Percentiles rank a stretch among this genome's conserved stretches.
Conservation (phyloP, 2,113 vertebrate species). For the Semnornis frantzii region DNA sequence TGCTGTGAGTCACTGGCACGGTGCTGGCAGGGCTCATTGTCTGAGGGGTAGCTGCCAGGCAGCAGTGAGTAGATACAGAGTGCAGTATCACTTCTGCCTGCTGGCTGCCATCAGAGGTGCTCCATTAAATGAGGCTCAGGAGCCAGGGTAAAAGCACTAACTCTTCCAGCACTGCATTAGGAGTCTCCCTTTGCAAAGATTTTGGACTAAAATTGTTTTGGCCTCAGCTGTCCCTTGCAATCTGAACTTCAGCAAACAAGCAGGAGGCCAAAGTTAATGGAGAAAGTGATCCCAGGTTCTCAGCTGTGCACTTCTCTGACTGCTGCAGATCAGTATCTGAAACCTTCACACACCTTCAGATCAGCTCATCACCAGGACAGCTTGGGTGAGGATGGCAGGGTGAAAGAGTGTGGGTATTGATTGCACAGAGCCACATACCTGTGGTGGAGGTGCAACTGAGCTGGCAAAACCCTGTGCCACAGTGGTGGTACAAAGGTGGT, state of each 20-base stretch:
- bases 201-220: background rate
- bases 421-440: background rate
- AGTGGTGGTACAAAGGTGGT: background rate
- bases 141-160: background rate
- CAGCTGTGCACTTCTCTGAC: background rate
- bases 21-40: background rate
- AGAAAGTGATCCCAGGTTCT: background rate
- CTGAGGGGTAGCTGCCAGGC: background rate
- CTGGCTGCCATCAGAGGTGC: background rate
- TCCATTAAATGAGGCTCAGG: background rate
- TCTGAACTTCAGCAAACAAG: background rate
- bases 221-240: background rate
- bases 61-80: background rate
- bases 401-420: background rate
- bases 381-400: background rate
- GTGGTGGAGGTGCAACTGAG: rapidly evolving
- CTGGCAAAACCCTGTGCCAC: background rate
- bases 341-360: background rate
- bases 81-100: background rate
- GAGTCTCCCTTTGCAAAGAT: background rate
- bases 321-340: background rate
- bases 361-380: background rate
- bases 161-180: background rate
- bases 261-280: background rate
- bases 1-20: rapidly evolving